Evolutionary conservation across 1,140 invertebrate genomes (phyloP), one percentile per base, ranked within the genome.

Genomic region (honey bee (Apis mellifera)): DNA sequence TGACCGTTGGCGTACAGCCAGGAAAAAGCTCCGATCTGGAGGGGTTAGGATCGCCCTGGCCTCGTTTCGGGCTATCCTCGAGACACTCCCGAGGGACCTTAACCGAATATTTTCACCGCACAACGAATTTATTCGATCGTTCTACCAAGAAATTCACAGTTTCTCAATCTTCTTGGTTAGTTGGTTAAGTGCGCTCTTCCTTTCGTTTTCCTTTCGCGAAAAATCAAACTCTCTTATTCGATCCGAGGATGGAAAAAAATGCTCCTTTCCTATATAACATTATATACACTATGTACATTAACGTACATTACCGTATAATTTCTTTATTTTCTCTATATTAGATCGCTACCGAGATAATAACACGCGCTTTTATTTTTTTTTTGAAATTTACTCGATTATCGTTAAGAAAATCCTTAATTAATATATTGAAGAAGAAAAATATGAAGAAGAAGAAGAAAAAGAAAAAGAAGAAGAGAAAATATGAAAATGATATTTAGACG

Each of bases 1-100:
- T 89, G 88, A 92, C 90, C 84, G 87, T 87, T 93, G 92, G 92
- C 92, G 66, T 71, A 73, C 48, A 23, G 91, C 91, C 92, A 93
- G 88, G 83, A 89, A 90, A 91, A 90, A 90, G 85, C 87, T 86
- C 86, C 86, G 90, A 92, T 91, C 88, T 86, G 73, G 76, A 84
- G 88, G 55, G 86, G 84, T 81, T 86, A 85, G 87, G 82, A 89
- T 88, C 88, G 84, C 88, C 82, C 90, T 90, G 90, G 83, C 89
- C 88, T 90, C 85, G 80, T 92, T 91, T 89, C 81, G 65, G 84
- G 86, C 86, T 81, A 90, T 91, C 90, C 86, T 84, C 70, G 70
- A 84, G 75, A 81, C 82, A 84, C 75, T 76, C 75, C 21, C 65
- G n/a, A 66, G 81, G 88, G 85, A 87, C 87, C 85, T 89, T 89